Conservation (phyloP, 2,113 vertebrate genomes). For the Panthera leo region DNA sequence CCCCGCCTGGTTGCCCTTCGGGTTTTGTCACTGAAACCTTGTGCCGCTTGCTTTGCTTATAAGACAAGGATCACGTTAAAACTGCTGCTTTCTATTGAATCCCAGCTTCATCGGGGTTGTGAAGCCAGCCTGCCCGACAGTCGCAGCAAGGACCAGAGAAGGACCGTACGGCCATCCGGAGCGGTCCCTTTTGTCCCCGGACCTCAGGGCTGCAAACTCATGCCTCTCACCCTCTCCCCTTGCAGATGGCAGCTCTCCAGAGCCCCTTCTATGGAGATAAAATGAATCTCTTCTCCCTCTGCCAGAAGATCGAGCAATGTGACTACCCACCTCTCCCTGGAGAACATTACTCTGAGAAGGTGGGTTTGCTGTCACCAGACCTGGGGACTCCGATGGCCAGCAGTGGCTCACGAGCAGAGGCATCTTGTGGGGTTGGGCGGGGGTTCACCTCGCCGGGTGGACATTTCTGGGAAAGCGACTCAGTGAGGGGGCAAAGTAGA, state of each 20-base stretch:
- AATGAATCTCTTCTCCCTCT: constrained; percentile 92
- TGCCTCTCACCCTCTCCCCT: not conserved
- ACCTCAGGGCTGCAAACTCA: not conserved
- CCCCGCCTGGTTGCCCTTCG: not conserved
- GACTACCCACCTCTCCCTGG: constrained; percentile 90
- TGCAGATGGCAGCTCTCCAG: constrained; percentile 92
- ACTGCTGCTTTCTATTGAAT: not conserved
- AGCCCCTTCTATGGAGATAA: constrained; percentile 93
- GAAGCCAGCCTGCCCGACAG: not conserved
- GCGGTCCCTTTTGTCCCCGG: not conserved
- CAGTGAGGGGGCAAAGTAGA: rapidly evolving
- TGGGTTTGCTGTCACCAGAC: constrained; percentile 50
- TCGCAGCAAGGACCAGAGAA: not conserved
- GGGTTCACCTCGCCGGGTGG: not conserved
- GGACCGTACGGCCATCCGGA: not conserved
- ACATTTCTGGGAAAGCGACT: not conserved
- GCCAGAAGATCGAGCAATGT: constrained; percentile 93
- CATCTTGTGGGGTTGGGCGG: not conserved
- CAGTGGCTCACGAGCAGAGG: not conserved
- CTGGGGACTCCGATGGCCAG: rapidly evolving
- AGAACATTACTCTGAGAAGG: constrained; percentile 92
- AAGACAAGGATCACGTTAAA: rapidly evolving
- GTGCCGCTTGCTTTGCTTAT: not conserved
- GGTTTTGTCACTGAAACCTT: not conserved
- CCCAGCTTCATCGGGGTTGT: not conserved